These are phyloP conservation scores for Somateria mollissima DNA, from an alignment of 2,797 vertebrate genomes.

Conservation along the genomic window DNA sequence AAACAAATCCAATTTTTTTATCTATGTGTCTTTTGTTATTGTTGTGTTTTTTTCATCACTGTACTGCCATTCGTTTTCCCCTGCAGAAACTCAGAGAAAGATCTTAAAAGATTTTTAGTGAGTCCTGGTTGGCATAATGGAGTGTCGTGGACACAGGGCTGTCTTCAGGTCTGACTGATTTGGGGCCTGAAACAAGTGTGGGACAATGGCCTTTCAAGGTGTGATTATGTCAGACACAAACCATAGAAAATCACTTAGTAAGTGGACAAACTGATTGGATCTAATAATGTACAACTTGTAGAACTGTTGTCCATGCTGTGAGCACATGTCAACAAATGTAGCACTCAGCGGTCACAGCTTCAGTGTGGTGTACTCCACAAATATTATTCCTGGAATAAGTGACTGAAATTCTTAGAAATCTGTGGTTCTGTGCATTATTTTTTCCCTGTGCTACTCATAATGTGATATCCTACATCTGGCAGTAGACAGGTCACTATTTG, in stretches of 20 bases:
- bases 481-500: neutral
- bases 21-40: neutral
- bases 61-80: neutral
- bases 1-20: neutral
- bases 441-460: conserved; percentile 8
- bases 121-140: neutral
- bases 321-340: neutral
- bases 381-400: conserved; percentile 63
- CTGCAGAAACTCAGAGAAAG: neutral
- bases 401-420: conserved; percentile 65
- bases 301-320: neutral
- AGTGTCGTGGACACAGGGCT: neutral
- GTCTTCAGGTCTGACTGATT: neutral
- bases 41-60: neutral
- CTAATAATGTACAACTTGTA: neutral
- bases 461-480: conserved; percentile 42
- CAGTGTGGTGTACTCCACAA: neutral
- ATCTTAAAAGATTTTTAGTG: neutral
- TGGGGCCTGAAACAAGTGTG: neutral
- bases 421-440: conserved; percentile 33
- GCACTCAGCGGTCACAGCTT: neutral
- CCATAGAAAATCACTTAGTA: neutral
- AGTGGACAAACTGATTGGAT: neutral
- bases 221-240: neutral
- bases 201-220: neutral